These are phyloP conservation scores for Sebastes goodei DNA, from an alignment of 2,797 vertebrate genomes.

Conservation along the genomic window DNA sequence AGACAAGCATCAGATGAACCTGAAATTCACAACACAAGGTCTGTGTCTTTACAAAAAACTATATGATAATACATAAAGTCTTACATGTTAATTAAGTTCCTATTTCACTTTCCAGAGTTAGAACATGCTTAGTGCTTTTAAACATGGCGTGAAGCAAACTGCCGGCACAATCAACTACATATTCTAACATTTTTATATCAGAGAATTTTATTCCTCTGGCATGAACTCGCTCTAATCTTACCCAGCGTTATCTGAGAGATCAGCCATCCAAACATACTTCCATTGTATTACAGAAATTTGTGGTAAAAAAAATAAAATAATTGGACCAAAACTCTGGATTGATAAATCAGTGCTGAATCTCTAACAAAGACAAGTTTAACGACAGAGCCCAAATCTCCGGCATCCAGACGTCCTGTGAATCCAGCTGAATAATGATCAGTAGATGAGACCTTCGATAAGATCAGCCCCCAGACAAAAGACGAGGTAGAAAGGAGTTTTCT, in stretches of 20 bases:
- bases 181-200: background rate
- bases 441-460: background rate
- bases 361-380: background rate
- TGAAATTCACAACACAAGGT: background rate
- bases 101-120: background rate
- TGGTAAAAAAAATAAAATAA: background rate
- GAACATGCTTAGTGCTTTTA: background rate
- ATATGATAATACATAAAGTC: background rate
- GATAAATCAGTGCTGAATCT: background rate
- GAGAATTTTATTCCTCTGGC: constrained; percentile 23
- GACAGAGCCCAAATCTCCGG: background rate
- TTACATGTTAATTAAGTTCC: background rate
- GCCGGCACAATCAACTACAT: background rate
- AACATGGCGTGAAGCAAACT: background rate
- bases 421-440: background rate
- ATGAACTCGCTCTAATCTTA: constrained; percentile 15
- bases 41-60: background rate
- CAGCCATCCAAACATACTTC: constrained; percentile 14
- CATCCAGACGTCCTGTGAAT: background rate
- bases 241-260: constrained; percentile 33
- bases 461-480: background rate
- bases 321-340: background rate
- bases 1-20: background rate
- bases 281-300: constrained; percentile 1
- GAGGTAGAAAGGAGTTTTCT: background rate